These are phyloP conservation scores for Liodrosophila aerea DNA, from an alignment of 2,888 invertebrate species.

Conservation along the genomic window DNA sequence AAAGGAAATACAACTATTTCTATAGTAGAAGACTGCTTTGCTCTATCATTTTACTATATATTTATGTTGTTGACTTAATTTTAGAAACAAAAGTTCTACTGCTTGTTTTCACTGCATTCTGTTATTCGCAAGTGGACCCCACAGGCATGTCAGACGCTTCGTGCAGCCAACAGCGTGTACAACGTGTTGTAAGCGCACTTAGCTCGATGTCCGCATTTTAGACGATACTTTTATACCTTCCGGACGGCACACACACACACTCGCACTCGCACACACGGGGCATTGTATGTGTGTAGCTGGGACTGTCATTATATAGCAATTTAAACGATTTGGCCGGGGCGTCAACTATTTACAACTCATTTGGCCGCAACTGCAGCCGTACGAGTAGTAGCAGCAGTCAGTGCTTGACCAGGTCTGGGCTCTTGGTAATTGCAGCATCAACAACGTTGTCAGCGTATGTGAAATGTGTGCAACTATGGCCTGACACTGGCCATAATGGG, in stretches of 20 bases:
- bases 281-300: neutral
- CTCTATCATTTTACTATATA: no score
- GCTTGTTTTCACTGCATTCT: no score
- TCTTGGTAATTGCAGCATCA: slow-evolving; percentile 53
- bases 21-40: no score
- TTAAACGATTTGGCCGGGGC: slow-evolving; percentile 66
- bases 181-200: slow-evolving; percentile 75
- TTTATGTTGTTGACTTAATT: no score
- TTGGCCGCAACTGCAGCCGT: slow-evolving; percentile 43
- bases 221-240: slow-evolving; percentile 58
- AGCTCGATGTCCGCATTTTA: slow-evolving; percentile 53
- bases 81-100: no score
- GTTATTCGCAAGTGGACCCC: no score
- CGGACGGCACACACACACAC: slow-evolving; percentile 28
- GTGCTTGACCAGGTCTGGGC: neutral
- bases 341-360: slow-evolving; percentile 64
- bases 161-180: slow-evolving; percentile 24
- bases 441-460: slow-evolving; percentile 27
- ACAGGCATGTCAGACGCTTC: no score
- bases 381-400: slow-evolving; percentile 3
- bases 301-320: slow-evolving; percentile 69
- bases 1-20: no score
- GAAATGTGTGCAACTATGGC: slow-evolving; percentile 4
- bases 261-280: neutral
- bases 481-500: slow-evolving; percentile 47